Base-by-base conservation (phyloP, 2,888 invertebrate genomes). In the Phasia obesa region DNA sequence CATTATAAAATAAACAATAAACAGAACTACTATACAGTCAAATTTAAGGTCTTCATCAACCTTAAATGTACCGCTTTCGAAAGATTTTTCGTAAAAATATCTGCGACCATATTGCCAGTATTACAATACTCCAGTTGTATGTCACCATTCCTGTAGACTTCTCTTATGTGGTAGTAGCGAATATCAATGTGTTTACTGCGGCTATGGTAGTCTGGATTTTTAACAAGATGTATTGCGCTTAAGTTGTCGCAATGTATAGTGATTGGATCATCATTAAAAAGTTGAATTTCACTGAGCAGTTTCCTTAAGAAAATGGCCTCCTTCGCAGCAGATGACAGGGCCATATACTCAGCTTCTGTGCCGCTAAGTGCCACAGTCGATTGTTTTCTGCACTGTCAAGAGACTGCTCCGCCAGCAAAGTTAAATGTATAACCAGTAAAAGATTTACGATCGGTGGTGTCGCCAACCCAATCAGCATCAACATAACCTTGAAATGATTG, bases 381-480 rank as follows among this genome's bases (percentile, higher is more conserved):
- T 69, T 79, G 78, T 57, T 84, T 84, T 55, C 49, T 51, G 11
- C 55, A 53, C n/a, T 82, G 65, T 73, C 67, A 81, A 11, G 71
- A 65, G 51, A 81, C 51, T 19, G 59, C 64, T 21, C 64, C 25
- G 19, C 74, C 70, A 11, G 77, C 81, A 53, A 47, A 23, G 23
- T 65, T 19, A 31, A 84, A 84, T 17, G 31, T 27, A 23, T 47
- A 75, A 3, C 81, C 79, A 2, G 81, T 70, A 57, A 71, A 86
- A 5, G 85, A 81, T 19, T 84, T 86, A 31, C 83, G 49, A 42
- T 84, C 81, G 2, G 23, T 49, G 6, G 19, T 3, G 15, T 75
- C 67, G 4, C 73, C 67, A 15, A 57, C 85, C 81, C 84, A 85
- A 69, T 86, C 85, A 11, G 83, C 86, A 75, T 69, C 81, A 21